Evolutionary conservation across 2,797 vertebrate species (phyloP).

Genomic region (Macropodus opercularis): DNA sequence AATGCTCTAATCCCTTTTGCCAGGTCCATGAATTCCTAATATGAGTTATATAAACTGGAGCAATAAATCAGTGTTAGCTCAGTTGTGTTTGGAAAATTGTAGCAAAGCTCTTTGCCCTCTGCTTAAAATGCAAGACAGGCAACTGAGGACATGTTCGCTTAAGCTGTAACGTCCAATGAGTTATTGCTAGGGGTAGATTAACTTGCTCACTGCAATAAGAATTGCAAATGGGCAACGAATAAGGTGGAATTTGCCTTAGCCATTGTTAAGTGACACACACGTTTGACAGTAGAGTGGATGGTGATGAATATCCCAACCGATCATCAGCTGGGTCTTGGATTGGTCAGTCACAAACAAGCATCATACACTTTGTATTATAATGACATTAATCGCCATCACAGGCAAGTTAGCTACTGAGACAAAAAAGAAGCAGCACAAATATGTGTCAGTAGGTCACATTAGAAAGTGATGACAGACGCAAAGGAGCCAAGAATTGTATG

Average conservation of each 20-base stretch:
- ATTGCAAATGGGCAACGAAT: slow-evolving; percentile 84
- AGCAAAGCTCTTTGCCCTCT: slow-evolving; percentile 88
- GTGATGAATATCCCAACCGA: slow-evolving; percentile 75
- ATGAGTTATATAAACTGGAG: slow-evolving; percentile 99
- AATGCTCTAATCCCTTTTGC: slow-evolving; percentile 99
- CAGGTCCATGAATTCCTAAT: slow-evolving; percentile 99
- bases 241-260: slow-evolving; percentile 61
- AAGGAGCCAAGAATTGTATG: slow-evolving; percentile 3
- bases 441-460: slow-evolving; percentile 39
- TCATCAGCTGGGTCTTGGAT: slow-evolving; percentile 48
- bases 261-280: slow-evolving; percentile 60
- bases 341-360: slow-evolving; percentile 46
- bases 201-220: slow-evolving; percentile 86
- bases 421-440: slow-evolving; percentile 23
- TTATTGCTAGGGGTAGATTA: slow-evolving; percentile 90
- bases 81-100: slow-evolving; percentile 99
- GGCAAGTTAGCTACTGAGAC: slow-evolving; percentile 27
- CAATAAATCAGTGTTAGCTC: slow-evolving; percentile 99
- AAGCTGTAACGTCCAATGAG: slow-evolving; percentile 92
- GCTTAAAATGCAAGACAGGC: slow-evolving; percentile 94
- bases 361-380: slow-evolving; percentile 64
- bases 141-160: slow-evolving; percentile 89
- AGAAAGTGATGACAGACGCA: slow-evolving; percentile 25
- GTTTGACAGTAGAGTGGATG: slow-evolving; percentile 60
- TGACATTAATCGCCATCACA: slow-evolving; percentile 67